Evolutionary conservation across 2,797 vertebrate genomes (phyloP).

Genomic region (Meriones psammophilus): DNA sequence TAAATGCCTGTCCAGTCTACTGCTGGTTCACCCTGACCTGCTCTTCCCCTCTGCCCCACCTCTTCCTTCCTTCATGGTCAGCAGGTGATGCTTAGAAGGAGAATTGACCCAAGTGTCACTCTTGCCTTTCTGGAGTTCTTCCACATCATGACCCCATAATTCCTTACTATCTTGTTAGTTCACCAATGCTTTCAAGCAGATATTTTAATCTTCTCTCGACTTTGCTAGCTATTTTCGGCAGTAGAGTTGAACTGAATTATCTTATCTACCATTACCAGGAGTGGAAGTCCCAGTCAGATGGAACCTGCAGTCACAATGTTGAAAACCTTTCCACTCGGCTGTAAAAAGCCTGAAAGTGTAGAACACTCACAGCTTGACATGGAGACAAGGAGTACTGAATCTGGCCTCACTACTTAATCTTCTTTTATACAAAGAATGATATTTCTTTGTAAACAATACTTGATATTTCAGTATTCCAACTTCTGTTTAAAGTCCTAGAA

Average conservation of each 20-base stretch:
- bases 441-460: background rate
- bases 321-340: background rate
- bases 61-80: background rate
- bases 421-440: background rate
- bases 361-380: background rate
- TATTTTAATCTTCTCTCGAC: slow-evolving; percentile 6
- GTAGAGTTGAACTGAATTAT: slow-evolving; percentile 26
- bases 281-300: background rate
- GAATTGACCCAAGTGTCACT: background rate
- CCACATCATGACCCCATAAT: background rate
- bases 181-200: slow-evolving; percentile 8
- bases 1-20: background rate
- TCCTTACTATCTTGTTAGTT: background rate
- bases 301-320: slow-evolving; percentile 4
- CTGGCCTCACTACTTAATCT: background rate
- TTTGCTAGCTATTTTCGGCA: background rate
- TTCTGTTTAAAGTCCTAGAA: slow-evolving; percentile 39
- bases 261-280: slow-evolving; percentile 54
- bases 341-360: background rate
- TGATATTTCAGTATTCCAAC: background rate
- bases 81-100: background rate
- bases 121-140: background rate
- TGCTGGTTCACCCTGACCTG: background rate
- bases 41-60: background rate
- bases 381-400: background rate